Percentiles rank a stretch among this genome's conserved stretches.
Conservation (phyloP, 2,888 invertebrate species). For the Pristionchus maxplancki region DNA sequence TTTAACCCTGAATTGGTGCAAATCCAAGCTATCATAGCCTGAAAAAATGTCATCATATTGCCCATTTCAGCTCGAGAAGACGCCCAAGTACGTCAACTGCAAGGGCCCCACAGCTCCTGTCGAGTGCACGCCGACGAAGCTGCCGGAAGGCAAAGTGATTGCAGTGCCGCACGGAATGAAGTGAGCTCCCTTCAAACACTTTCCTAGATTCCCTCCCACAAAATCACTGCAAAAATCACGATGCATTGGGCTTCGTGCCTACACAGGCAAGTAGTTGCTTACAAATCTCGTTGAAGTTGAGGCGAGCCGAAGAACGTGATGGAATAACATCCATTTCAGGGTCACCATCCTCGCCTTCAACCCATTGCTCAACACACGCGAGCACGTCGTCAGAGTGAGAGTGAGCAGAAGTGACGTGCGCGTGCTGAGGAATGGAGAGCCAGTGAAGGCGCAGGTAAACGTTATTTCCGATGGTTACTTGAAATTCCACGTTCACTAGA, state of each 20-base stretch:
- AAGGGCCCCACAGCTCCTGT: neutral
- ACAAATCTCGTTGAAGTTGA: no score
- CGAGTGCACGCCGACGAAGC: slow-evolving; percentile 13
- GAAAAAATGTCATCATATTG: no score
- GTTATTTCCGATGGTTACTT: no score
- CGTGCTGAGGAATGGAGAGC: neutral
- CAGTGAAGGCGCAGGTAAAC: slow-evolving; percentile 15
- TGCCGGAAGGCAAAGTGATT: slow-evolving; percentile 12
- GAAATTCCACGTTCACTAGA: no score
- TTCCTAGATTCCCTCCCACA: neutral
- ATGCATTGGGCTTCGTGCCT: no score
- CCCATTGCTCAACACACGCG: neutral
- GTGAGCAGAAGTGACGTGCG: slow-evolving; percentile 21
- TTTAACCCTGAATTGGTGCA: no score
- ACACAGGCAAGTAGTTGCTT: no score
- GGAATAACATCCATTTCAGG: neutral
- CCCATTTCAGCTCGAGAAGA: slow-evolving; percentile 1
- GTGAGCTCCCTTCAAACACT: neutral
- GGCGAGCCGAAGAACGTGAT: neutral
- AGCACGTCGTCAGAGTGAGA: slow-evolving; percentile 27
- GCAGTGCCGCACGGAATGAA: slow-evolving; percentile 38
- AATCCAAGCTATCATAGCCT: no score
- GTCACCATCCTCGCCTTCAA: slow-evolving; percentile 49
- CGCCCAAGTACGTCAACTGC: slow-evolving; percentile 20
- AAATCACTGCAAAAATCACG: neutral